These are phyloP conservation scores for Berghia stephanieae DNA, from an alignment of 1,140 invertebrate genomes.

Conservation along the genomic window DNA sequence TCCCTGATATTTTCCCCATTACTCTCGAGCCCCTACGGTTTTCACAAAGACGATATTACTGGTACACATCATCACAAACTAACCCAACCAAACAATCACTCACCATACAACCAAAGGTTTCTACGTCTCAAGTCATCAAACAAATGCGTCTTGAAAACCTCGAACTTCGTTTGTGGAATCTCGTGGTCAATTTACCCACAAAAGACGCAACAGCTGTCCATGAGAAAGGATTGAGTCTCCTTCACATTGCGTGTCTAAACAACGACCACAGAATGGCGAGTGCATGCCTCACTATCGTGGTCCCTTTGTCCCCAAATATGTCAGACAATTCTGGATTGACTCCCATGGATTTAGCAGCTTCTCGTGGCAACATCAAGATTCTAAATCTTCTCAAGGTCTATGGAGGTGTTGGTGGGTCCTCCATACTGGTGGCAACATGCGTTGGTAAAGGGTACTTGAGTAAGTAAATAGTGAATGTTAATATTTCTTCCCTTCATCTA, in stretches of 20 bases:
- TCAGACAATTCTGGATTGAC: background rate
- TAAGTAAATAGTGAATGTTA: background rate
- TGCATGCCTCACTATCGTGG: background rate
- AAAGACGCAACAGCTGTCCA: background rate
- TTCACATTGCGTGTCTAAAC: slow-evolving; percentile 19
- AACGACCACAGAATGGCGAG: background rate
- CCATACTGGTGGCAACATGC: background rate
- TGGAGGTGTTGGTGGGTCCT: background rate
- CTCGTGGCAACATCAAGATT: background rate
- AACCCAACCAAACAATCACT: background rate
- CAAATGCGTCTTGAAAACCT: background rate
- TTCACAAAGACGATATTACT: background rate
- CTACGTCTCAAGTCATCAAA: background rate
- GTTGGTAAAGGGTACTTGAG: background rate
- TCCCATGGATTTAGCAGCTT: slow-evolving; percentile 10
- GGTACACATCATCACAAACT: background rate
- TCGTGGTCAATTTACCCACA: background rate
- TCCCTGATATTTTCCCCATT: background rate
- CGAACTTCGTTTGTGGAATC: background rate
- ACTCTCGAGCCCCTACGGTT: background rate
- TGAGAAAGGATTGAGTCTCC: background rate
- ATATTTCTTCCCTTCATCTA: too few species aligned
- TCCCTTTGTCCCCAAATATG: background rate
- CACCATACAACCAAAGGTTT: too few species aligned
- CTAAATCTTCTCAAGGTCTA: background rate